Evolutionary conservation across 2,113 vertebrate species (phyloP), one percentile per base, ranked within the genome.

Genomic region (Thunnus maccoyii): DNA sequence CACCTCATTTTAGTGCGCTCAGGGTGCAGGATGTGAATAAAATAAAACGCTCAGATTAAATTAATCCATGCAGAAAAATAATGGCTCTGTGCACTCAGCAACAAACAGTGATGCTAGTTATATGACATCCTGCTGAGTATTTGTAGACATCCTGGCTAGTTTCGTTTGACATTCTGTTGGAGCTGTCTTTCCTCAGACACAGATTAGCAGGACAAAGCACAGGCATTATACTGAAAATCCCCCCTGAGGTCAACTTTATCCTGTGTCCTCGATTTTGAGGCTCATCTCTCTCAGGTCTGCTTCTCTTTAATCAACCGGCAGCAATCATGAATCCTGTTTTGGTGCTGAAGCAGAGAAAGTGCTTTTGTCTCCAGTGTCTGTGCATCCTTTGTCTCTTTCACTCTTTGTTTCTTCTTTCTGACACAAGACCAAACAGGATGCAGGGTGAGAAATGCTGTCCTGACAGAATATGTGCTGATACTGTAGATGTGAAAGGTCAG

Each of bases 401-500:
- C 17, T 15, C 20, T 50, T 66, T 64, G 54, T 69, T 30, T 79
- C 64, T 50, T 86, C 51, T 78, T 62, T 76, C 58, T 72, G 62
- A 76, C 52, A 76, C 55, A 60, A 63, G 3, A 57, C 67, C 36
- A 76, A 79, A 82, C 51, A 58, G 44, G 66, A 66, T 60, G 36
- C 48, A 51, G 50, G 55, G 5, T 61, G 41, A 9, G 72, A 90
- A 86, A 87, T 82, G 88, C 88, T 89, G 82, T 4, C 82, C 18
- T 54, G 60, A 89, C 85, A 88, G 78, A 93, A 91, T 76, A 79
- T 83, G 52, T 85, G 80, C 88, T 81, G 74, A 81, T 74, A 16
- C 77, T 22, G 72, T 47, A 25, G 68, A 89, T 90, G 67, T 76
- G 60, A 90, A 84, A 88, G 92, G 90, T 94, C 84, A 91, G 84